phyloP scores from a whole-genome alignment of 1,140 invertebrate species.

The Octopus sinensis region DNA sequence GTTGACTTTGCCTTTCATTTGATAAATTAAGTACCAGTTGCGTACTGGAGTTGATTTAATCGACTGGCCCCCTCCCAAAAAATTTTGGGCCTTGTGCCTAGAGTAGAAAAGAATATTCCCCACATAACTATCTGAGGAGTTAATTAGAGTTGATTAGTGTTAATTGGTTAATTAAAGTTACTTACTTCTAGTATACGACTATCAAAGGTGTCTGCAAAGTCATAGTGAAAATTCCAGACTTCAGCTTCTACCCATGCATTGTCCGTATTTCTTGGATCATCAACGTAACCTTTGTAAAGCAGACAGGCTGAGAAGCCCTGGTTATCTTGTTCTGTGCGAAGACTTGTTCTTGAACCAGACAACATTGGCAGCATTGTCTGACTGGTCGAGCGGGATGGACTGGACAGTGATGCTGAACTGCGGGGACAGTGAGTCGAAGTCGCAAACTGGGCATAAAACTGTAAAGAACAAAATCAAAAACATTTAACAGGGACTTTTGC shows the following conservation, averaged over 20 bases:
- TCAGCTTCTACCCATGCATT: constrained; percentile 97
- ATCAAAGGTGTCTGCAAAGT: constrained; percentile 61
- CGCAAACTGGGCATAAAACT: constrained; percentile 49
- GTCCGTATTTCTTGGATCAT: constrained; percentile 89
- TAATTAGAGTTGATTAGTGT: no score
- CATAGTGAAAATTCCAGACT: constrained; percentile 89
- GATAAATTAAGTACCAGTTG: no score
- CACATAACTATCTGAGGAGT: no score
- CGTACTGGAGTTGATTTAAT: no score
- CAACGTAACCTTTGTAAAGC: constrained; percentile 86
- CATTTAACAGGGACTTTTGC: not conserved
- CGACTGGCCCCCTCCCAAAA: no score
- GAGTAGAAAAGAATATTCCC: no score
- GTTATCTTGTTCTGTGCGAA: constrained; percentile 29
- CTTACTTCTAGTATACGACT: constrained; percentile 40
- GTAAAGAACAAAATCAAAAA: constrained; percentile 11
- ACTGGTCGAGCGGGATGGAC: not conserved
- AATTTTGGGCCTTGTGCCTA: no score
- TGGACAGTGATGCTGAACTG: constrained; percentile 15
- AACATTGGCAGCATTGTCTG: not conserved
- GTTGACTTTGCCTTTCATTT: no score
- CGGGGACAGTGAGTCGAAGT: not conserved
- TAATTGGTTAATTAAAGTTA: not conserved
- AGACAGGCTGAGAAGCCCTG: constrained; percentile 42
- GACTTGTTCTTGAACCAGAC: constrained; percentile 25